Evolutionary conservation across 2,888 invertebrate species (phyloP), one percentile per base, ranked within the genome.

Genomic region (Drosophila heteroneura): DNA sequence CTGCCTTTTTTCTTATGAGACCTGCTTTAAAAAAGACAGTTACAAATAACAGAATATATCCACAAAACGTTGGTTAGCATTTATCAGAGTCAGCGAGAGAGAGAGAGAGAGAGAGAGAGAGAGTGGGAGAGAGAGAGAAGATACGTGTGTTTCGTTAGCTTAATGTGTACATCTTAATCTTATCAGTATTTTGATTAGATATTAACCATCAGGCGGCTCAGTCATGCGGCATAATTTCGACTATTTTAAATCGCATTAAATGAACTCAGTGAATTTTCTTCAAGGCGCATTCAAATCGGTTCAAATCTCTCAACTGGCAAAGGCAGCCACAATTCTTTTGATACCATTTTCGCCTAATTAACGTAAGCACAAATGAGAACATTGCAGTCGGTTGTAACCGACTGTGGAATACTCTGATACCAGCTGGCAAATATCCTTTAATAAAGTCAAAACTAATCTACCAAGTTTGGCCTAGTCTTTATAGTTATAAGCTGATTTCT

Each of bases 1-100:
- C 90, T 12, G 81, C 75, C 70, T 92, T 92, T 91, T 93, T 93
- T 91, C 93, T 91, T 91, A 93, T 91, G 69, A 93, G 93, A 91
- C 93, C 93, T 93, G 91, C 26, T 54, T 22, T 69, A 69, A 28
- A 16, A 6, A n/a, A 32, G 53, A 37, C 56, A 22, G 14, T 16
- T 7, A 33, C n/a, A 59, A n/a, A 60, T 5, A 66, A 28, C 37
- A 56, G 10, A 53, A 64, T 53, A 67, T 52, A 52, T 81, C 74
- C 79, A 61, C 39, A 63, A 32, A 44, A 49, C 6, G 65, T 71
- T 65, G 54, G 70, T 70, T 14, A 69, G 87, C 85, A 84, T 74
- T 73, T 26, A 57, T 26, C 6, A 16, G 39, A 37, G n/a, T 58
- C n/a, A 67, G 6, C 39, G 28, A 69, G 35, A 68, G 32, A 70